phyloP scores from a whole-genome alignment of 2,113 vertebrate species.

The Grammomys surdaster region DNA sequence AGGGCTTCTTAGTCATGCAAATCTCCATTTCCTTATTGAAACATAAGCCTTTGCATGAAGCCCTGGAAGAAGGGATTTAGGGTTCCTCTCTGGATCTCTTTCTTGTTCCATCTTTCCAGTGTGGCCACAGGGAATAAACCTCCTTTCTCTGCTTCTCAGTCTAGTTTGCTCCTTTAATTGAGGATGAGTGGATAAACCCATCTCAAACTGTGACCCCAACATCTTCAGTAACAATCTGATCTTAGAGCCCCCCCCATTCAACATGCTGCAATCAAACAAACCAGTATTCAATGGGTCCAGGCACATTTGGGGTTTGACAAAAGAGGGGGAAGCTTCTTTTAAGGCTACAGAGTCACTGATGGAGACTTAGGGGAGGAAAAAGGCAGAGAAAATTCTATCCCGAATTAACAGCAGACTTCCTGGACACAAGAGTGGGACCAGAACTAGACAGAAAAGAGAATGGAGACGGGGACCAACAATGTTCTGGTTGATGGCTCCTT shows the following conservation, averaged over 20 bases:
- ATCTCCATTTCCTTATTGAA: not conserved
- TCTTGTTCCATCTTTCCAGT: not conserved
- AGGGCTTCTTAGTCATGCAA: not conserved
- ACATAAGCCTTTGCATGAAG: not conserved
- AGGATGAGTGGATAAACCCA: not conserved
- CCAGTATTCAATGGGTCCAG: not conserved
- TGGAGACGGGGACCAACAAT: not conserved
- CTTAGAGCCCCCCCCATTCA: not conserved
- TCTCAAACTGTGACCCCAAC: not conserved
- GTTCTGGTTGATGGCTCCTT: not conserved
- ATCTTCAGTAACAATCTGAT: not conserved
- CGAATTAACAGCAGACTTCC: not conserved
- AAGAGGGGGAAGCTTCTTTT: not conserved
- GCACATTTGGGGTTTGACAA: not conserved
- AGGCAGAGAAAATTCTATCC: not conserved
- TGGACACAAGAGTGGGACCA: not conserved
- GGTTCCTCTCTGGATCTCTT: not conserved
- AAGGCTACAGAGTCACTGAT: slow-evolving; percentile 3
- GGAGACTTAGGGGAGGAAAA: not conserved
- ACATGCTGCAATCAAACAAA: not conserved
- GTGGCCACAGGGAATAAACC: not conserved
- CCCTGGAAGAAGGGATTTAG: not conserved
- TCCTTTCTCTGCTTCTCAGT: not conserved
- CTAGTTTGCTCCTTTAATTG: not conserved
- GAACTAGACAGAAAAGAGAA: not conserved